phyloP scores from a whole-genome alignment of 2,797 vertebrate species.

The Malurus leucopterus region DNA sequence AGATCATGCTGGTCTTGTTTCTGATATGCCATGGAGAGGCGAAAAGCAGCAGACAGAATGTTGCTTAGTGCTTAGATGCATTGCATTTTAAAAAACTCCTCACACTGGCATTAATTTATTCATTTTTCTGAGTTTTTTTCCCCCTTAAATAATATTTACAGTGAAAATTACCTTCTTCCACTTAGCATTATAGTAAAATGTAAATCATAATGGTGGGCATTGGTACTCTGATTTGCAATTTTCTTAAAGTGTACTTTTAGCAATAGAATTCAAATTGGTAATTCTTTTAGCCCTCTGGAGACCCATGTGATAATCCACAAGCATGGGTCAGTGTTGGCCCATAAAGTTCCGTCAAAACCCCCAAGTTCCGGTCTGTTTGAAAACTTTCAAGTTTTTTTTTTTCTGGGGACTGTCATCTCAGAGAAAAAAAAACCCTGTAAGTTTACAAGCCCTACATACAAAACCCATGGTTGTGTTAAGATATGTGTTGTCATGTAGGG shows the following conservation, averaged over 20 bases:
- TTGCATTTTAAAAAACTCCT: not conserved
- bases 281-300: not conserved
- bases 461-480: not conserved
- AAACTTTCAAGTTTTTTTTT: not conserved
- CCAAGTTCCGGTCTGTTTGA: not conserved
- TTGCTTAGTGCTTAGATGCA: not conserved
- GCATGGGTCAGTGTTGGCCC: not conserved
- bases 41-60: not conserved
- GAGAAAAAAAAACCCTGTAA: fast-evolving
- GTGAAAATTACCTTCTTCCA: not conserved
- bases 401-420: not conserved
- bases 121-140: not conserved
- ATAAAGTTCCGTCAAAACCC: not conserved
- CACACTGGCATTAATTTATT: not conserved
- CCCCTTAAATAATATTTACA: not conserved
- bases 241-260: not conserved
- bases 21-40: not conserved
- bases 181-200: not conserved
- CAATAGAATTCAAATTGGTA: not conserved
- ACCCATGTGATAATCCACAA: not conserved
- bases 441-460: not conserved
- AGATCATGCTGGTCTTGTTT: not conserved
- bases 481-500: not conserved
- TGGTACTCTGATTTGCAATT: not conserved
- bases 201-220: not conserved